A percentile compares a stretch with the other conserved stretches of the same genome.
phyloP scores from a whole-genome alignment of 1,140 invertebrate species.

The Dufourea novaeangliae region DNA sequence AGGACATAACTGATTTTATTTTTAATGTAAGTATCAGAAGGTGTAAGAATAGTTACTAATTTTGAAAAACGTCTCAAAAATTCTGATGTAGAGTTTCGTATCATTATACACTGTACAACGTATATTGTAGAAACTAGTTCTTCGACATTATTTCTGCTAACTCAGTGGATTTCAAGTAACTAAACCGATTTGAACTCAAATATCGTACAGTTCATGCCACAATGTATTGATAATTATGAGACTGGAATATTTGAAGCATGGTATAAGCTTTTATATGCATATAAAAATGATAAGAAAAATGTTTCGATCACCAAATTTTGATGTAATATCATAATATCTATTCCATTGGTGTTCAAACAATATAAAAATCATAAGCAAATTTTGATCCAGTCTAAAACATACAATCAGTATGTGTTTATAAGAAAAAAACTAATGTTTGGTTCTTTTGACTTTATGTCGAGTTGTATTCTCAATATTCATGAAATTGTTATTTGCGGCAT shows the following conservation, averaged over 20 bases:
- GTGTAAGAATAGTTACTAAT: not conserved
- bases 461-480: conserved; percentile 56
- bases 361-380: conserved; percentile 41
- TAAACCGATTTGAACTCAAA: not conserved
- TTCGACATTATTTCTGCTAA: conserved; percentile 8
- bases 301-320: conserved; percentile 32
- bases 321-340: conserved; percentile 31
- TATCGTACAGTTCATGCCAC: not conserved
- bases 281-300: conserved; percentile 15
- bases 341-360: conserved; percentile 28
- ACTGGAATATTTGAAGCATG: conserved; percentile 38
- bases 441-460: conserved; percentile 37
- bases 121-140: not conserved
- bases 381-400: conserved; percentile 7
- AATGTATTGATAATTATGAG: conserved; percentile 32
- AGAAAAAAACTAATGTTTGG: not conserved
- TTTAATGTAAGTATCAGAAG: too few relatives aligned
- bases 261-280: conserved; percentile 17
- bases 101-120: not conserved
- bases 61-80: not conserved
- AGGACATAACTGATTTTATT: not conserved
- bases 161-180: not conserved
- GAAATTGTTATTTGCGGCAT: conserved; percentile 56
- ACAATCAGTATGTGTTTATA: conserved; percentile 15
- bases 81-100: not conserved